Evolutionary conservation across 2,888 invertebrate genomes (phyloP).

Genomic region (Brenthis ino): DNA sequence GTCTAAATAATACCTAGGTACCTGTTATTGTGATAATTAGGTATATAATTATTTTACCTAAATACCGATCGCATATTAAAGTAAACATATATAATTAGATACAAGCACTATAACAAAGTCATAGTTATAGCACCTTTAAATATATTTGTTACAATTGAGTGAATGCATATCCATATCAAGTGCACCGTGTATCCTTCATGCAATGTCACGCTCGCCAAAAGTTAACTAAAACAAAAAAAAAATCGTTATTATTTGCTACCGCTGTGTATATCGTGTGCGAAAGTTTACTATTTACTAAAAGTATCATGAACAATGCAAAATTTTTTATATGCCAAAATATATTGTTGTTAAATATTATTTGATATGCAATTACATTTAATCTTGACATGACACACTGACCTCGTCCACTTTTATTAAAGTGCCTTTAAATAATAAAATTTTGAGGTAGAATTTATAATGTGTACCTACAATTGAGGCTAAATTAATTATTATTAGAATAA

Average conservation of each 20-base stretch:
- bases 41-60: no score
- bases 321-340: neutral
- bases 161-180: neutral
- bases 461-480: no score
- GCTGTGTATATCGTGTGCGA: neutral
- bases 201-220: conserved; percentile 1
- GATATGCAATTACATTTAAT: neutral
- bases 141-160: neutral
- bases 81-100: no score
- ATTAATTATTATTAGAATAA: no score
- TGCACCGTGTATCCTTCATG: neutral
- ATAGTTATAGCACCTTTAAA: neutral
- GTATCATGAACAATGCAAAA: neutral
- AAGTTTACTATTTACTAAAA: neutral
- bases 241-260: neutral
- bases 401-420: conserved; percentile 1
- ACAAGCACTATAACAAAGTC: no score
- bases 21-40: no score
- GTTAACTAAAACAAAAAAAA: neutral
- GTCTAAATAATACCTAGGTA: no score
- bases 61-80: no score
- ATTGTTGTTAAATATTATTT: neutral
- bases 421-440: neutral
- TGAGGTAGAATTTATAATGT: neutral
- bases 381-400: conserved; percentile 2